A percentile compares a stretch with the other conserved stretches of the same genome.
Conservation (phyloP, 2,113 vertebrate genomes). For the Falcunculus frontatus region DNA sequence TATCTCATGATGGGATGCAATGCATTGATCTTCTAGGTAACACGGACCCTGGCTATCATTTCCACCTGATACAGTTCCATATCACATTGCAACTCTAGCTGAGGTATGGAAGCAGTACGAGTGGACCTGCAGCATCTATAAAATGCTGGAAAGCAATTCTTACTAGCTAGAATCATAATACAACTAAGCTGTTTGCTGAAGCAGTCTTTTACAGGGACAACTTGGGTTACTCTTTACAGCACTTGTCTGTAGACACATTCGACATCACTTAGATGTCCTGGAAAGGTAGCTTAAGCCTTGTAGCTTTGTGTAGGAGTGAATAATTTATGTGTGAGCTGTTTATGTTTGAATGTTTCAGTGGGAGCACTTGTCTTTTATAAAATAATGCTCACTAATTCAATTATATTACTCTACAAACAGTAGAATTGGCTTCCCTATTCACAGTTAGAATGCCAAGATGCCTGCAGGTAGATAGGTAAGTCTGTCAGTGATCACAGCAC, state of each 20-base stretch:
- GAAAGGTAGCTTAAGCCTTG: neutral
- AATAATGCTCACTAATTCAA: slow-evolving; percentile 25
- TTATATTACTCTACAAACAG: neutral
- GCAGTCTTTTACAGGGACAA: neutral
- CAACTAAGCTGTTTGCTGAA: neutral
- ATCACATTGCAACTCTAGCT: neutral
- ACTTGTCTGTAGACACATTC: neutral
- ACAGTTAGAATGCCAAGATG: slow-evolving; percentile 1
- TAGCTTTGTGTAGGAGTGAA: neutral
- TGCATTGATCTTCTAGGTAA: neutral
- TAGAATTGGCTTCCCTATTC: neutral
- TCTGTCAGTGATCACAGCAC: neutral
- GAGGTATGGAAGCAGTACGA: neutral
- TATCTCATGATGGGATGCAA: neutral
- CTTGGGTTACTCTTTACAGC: neutral
- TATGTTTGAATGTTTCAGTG: neutral
- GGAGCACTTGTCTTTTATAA: neutral
- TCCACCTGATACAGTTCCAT: neutral
- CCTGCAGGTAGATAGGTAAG: neutral
- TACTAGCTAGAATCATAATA: neutral
- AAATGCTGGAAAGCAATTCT: neutral
- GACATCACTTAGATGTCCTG: neutral
- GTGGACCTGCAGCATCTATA: neutral
- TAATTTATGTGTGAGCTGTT: slow-evolving; percentile 18
- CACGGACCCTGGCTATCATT: neutral